Evolutionary conservation across 2,797 vertebrate species (phyloP), one percentile per base, ranked within the genome.

Genomic region (Miichthys miiuy): DNA sequence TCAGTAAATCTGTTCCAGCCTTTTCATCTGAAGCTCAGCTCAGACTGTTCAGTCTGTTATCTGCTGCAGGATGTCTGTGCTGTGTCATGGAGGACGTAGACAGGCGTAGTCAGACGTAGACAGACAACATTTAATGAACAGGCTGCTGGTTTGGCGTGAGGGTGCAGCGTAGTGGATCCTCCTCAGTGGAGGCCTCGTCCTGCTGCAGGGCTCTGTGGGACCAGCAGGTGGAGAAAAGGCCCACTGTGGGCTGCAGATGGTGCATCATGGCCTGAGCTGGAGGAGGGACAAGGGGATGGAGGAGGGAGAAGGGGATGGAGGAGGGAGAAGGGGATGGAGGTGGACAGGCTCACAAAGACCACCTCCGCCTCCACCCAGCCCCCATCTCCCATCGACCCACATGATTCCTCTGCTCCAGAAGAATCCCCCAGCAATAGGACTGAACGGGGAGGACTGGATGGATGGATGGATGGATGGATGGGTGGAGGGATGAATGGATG

Each of bases 241-340:
- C 87, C 72, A 44, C 89, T 82, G 88, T 78, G 85, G 72, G 57
- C 83, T 83, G 62, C 94, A 94, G 92, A 94, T 94, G 94, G 94
- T 87, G 81, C 55, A 64, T 55, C 55, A 64, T 55, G 72, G 85
- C 70, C 78, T 82, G 75, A 77, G 68, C n/a, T 82, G 85, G 76
- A 88, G 88, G 90, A 85, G 77, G 84, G 85, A 85, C 60, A 79
- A 80, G 83, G 30, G 30, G 30, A 63, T 61, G 48, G 84, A 88
- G 85, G 80, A 85, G 77, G 84, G 85, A 85, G 57, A 79, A 80
- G 83, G 30, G 30, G 30, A 27, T 82, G 84, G 77, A 88, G 88
- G 90, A 85, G 77, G 84, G 85, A 85, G 62, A 79, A 80, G 81
- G 72, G 70, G 68, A 63, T 61, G 48, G 84, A 88, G 85, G 80